Evolutionary conservation across 2,797 vertebrate genomes (phyloP).

Genomic region (Crenuchus spilurus): DNA sequence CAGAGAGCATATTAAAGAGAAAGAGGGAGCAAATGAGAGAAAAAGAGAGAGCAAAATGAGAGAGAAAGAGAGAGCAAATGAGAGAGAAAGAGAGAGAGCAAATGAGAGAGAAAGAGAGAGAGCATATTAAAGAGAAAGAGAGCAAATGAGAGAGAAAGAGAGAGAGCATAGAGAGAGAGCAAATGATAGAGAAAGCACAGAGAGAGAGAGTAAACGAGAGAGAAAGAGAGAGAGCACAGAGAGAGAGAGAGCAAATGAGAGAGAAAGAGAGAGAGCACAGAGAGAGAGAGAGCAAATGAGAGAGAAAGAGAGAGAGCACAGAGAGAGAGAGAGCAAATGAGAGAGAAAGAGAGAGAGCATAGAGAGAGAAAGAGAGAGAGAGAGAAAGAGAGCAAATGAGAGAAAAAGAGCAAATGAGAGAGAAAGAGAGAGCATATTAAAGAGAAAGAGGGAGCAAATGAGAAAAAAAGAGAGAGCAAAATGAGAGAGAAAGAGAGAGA

Average conservation of each 20-base stretch:
- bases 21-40: no score
- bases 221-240: background rate
- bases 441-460: no score
- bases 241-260: background rate
- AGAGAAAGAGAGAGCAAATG: background rate
- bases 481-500: no score
- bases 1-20: slow-evolving; percentile 43
- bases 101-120: no score
- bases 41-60: background rate
- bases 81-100: slow-evolving; percentile 10
- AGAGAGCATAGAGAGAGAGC: slow-evolving; percentile 16
- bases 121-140: background rate
- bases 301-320: no score
- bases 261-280: background rate
- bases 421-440: background rate
- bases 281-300: no score
- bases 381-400: background rate
- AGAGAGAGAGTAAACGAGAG: no score
- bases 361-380: background rate
- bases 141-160: background rate
- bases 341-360: no score
- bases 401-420: background rate
- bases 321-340: no score
- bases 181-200: no score
- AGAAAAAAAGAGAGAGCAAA: no score